Conservation (phyloP, 2,888 invertebrate genomes). For the Nymphalis urticae region DNA sequence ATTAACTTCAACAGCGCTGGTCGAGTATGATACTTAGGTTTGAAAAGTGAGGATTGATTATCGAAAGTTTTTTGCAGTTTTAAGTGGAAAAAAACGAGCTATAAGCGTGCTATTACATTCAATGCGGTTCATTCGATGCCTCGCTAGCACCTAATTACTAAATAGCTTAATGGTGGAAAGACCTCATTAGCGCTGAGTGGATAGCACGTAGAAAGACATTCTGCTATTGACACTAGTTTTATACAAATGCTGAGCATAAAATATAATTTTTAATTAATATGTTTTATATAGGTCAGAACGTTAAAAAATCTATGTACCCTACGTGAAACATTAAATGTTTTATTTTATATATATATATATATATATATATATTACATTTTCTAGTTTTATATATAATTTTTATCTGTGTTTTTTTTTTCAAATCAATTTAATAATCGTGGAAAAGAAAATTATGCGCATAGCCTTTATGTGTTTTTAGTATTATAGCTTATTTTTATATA, state of each 20-base stretch:
- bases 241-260: neutral
- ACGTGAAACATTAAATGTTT: too few relatives aligned
- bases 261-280: neutral
- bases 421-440: too few relatives aligned
- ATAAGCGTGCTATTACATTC: constrained; percentile 28
- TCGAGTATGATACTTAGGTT: neutral
- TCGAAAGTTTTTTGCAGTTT: constrained; percentile 4
- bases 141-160: constrained; percentile 69
- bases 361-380: too few relatives aligned
- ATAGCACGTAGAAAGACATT: constrained; percentile 53
- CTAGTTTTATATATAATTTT: too few relatives aligned
- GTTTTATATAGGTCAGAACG: neutral
- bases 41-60: constrained; percentile 21
- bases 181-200: constrained; percentile 64
- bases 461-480: too few relatives aligned
- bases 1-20: neutral
- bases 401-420: too few relatives aligned
- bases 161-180: constrained; percentile 71
- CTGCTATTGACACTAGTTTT: constrained; percentile 41
- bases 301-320: neutral
- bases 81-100: constrained; percentile 15
- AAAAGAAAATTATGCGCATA: too few relatives aligned
- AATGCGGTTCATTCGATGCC: constrained; percentile 51
- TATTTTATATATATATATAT: too few relatives aligned
- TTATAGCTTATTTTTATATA: too few relatives aligned